Evolutionary conservation across 2,888 invertebrate species (phyloP), one percentile per base, ranked within the genome.

Genomic region (Lucinisca nassula): DNA sequence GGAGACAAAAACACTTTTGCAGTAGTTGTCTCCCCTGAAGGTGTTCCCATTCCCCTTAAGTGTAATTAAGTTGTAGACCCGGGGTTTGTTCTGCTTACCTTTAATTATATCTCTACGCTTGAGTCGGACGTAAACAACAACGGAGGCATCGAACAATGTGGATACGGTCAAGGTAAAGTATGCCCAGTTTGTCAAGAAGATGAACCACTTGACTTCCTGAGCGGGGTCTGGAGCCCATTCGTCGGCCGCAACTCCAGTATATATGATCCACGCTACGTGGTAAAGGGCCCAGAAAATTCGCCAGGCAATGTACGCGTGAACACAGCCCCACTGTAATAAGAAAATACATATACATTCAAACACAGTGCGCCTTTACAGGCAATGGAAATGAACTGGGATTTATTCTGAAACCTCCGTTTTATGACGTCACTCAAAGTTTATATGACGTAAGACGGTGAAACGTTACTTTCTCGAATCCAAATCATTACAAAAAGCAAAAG

Each of bases 161-260:
- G 92, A 83, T n/a, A 92, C 3, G 0, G 92, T 93, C 14, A 94
- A 89, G 0, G 89, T 78, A 74, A 93, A 85, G 81, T 90, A 94
- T 17, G 89, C 84, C 94, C 93, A 94, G 88, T 93, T 89, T 27
- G 94, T 94, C 32, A 94, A 91, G 78, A 85, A 94, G 40, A 93
- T 92, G 81, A 92, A 92, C 94, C 94, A 94, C 67, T 93, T 93
- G 38, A 90, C 79, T 77, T 89, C 84, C 70, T 92, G 82, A n/a
- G 79, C 74, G 1, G 75, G 74, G 55, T 91, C 91, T 2, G 90
- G 90, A 1, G 91, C 91, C 91, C 91, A 92, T 73, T 87, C 83
- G 79, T 89, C 89, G 14, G 86, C 79, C 10, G 84, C 84, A 10
- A 92, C 89, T 8, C 92, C 92, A 0, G 89, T 87, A 0, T 89